A percentile compares a stretch with the other conserved stretches of the same genome.
phyloP scores from a whole-genome alignment of 2,888 invertebrate genomes.

The Cetonia aurata region DNA sequence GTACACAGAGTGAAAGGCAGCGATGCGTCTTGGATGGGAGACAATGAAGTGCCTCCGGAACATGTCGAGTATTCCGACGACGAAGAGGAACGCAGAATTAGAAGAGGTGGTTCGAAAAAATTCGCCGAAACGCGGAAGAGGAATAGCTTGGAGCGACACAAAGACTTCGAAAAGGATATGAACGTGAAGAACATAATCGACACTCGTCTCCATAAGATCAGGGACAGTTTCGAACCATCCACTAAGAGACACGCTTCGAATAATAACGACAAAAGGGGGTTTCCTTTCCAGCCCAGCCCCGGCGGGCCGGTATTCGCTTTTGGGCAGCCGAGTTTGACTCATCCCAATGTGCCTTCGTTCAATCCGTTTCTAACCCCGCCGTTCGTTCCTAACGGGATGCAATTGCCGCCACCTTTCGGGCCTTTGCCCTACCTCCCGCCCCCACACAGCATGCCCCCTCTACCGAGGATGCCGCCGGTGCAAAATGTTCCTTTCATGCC shows the following conservation, averaged over 20 bases:
- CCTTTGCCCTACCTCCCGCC: constrained; percentile 43
- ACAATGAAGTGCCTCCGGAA: constrained; percentile 81
- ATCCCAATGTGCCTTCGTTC: constrained; percentile 46
- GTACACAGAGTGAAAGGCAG: constrained; percentile 79
- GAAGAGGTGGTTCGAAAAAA: constrained; percentile 51
- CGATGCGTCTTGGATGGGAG: constrained; percentile 90
- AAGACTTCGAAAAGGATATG: constrained; percentile 62
- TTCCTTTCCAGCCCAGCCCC: constrained; percentile 36
- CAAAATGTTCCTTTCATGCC: constrained; percentile 43
- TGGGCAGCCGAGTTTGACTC: constrained; percentile 31
- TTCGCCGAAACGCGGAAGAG: constrained; percentile 52
- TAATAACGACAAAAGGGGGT: constrained; percentile 44
- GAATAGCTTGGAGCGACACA: constrained; percentile 58
- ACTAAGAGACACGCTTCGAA: constrained; percentile 46
- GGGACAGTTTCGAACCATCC: constrained; percentile 50
- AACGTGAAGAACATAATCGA: constrained; percentile 65
- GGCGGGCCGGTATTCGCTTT: constrained; percentile 36
- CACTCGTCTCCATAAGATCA: constrained; percentile 51
- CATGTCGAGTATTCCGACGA: constrained; percentile 87
- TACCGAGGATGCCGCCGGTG: constrained; percentile 48
- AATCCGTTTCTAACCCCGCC: constrained; percentile 39
- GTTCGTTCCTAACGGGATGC: constrained; percentile 37
- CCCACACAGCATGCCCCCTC: constrained; percentile 42
- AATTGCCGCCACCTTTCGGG: constrained; percentile 40
- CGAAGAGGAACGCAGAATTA: constrained; percentile 77